phyloP scores from a whole-genome alignment of 2,113 vertebrate species.

The Tonatia bakeri region DNA sequence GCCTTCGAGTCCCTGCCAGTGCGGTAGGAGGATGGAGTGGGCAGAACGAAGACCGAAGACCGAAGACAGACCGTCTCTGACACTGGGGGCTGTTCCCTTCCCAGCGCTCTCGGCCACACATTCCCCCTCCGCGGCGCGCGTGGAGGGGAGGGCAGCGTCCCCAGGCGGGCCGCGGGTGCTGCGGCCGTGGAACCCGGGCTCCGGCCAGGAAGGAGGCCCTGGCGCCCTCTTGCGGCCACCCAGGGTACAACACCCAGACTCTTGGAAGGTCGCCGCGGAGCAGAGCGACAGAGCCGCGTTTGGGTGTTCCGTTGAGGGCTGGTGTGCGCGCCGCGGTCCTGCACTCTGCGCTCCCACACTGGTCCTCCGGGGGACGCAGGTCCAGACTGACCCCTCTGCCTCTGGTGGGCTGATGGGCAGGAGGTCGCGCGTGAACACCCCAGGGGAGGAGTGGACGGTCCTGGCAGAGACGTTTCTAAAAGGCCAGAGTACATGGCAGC shows the following conservation, averaged over 20 bases:
- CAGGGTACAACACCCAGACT: background rate
- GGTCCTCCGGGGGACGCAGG: background rate
- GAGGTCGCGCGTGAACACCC: background rate
- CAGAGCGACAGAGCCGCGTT: rapidly evolving
- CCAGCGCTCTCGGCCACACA: background rate
- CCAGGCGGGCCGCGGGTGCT: background rate
- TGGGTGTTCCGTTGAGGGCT: too few relatives aligned
- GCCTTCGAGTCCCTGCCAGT: background rate
- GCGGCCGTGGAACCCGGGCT: background rate
- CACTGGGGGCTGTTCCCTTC: background rate
- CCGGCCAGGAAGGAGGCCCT: background rate
- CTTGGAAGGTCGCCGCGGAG: rapidly evolving
- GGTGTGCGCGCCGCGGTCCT: rapidly evolving
- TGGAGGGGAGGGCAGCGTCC: rapidly evolving
- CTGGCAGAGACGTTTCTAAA: background rate
- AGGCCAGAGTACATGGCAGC: background rate
- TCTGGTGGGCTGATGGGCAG: background rate
- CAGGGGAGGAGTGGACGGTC: background rate
- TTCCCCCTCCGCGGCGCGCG: background rate
- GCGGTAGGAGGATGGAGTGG: too few relatives aligned
- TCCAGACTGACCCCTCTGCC: too few relatives aligned
- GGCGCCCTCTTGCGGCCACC: constrained; percentile 19
- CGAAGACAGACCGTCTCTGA: background rate
- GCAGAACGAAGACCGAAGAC: background rate
- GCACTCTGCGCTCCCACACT: background rate